A percentile compares a stretch with the other conserved stretches of the same genome.
Conservation (phyloP, 2,888 invertebrate species). For the Thyatira batis region DNA sequence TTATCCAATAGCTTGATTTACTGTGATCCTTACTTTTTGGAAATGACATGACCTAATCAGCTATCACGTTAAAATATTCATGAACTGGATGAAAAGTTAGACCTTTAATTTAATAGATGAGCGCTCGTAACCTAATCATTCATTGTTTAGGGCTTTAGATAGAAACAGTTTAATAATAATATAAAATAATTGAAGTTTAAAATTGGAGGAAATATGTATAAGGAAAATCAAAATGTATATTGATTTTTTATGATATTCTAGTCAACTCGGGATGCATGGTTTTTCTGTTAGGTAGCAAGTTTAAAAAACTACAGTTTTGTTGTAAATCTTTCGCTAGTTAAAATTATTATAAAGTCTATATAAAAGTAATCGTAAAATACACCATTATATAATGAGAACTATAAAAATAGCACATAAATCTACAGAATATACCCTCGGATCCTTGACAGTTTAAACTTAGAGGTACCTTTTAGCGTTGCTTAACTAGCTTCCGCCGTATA, state of each 20-base stretch:
- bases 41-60: neutral
- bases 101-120: neutral
- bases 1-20: neutral
- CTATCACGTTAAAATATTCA: neutral
- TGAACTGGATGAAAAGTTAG: neutral
- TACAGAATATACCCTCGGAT: constrained; percentile 20
- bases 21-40: neutral
- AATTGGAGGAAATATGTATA: no score
- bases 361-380: no score
- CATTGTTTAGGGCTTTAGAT: no score
- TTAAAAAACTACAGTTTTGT: no score
- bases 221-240: no score
- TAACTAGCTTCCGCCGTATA: constrained; percentile 48
- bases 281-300: no score
- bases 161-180: neutral
- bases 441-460: constrained; percentile 28
- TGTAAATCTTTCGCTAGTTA: no score
- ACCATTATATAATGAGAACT: neutral
- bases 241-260: no score
- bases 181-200: no score
- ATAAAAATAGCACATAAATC: constrained; percentile 2
- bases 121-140: no score
- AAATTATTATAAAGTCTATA: no score
- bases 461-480: constrained; percentile 52
- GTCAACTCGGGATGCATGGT: no score